Percentiles rank a stretch among this genome's conserved stretches.
Evolutionary conservation across 1,140 invertebrate genomes (phyloP).

Genomic region (Lepidotrigona ventralis): DNA sequence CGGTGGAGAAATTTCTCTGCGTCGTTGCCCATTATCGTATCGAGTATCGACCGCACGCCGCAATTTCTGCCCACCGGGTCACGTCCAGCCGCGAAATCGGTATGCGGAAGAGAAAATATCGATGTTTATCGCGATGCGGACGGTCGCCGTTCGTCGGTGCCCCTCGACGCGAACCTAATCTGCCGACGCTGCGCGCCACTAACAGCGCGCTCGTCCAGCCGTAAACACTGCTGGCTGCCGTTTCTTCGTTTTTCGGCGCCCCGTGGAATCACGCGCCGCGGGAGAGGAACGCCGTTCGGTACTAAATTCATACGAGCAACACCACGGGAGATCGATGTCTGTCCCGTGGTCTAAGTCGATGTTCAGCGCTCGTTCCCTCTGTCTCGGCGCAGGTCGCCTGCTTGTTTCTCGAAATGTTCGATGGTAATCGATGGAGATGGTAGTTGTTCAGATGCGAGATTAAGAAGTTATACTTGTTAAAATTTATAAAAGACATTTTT

Average conservation of each 20-base stretch:
- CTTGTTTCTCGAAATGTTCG: background rate
- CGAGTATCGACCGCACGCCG: slow-evolving; percentile 72
- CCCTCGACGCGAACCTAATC: slow-evolving; percentile 59
- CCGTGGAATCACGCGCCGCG: slow-evolving; percentile 20
- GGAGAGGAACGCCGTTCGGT: slow-evolving; percentile 7
- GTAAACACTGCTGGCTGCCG: background rate
- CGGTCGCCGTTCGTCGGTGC: slow-evolving; percentile 48
- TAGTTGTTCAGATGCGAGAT: background rate
- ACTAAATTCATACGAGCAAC: slow-evolving; percentile 11
- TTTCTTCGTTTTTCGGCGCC: slow-evolving; percentile 30
- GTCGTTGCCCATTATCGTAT: slow-evolving; percentile 74
- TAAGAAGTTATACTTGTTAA: too few species aligned
- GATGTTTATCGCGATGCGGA: slow-evolving; percentile 75
- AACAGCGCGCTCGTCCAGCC: slow-evolving; percentile 25
- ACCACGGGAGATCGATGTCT: slow-evolving; percentile 30
- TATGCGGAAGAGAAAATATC: slow-evolving; percentile 79
- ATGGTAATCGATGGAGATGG: background rate
- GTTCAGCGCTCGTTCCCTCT: background rate
- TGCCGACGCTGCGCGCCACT: slow-evolving; percentile 30
- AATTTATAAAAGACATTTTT: too few species aligned
- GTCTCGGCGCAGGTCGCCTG: too few species aligned
- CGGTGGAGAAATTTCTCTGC: slow-evolving; percentile 68
- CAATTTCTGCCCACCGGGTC: slow-evolving; percentile 75
- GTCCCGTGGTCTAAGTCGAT: slow-evolving; percentile 3
- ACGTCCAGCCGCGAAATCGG: slow-evolving; percentile 76